phyloP scores from a whole-genome alignment of 1,140 invertebrate species.

The Brachionus asplanchnoidis region DNA sequence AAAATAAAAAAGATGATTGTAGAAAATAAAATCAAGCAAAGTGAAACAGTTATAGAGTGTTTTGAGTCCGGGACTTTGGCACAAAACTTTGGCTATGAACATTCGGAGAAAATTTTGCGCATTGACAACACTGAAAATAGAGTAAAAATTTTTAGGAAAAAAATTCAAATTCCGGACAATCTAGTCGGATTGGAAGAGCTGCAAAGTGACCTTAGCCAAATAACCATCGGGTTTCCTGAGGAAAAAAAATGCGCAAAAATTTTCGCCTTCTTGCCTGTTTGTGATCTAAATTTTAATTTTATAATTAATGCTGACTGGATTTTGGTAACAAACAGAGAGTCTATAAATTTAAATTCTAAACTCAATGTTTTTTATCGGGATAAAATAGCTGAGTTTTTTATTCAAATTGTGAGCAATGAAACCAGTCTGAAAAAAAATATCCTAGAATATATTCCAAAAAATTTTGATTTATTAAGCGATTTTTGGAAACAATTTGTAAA shows the following conservation, averaged over 20 bases:
- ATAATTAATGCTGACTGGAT: not conserved
- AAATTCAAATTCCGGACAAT: not conserved
- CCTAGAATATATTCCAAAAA: not conserved
- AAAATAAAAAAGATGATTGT: slow-evolving; percentile 3
- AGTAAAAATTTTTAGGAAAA: not conserved
- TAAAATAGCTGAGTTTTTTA: slow-evolving; percentile 7
- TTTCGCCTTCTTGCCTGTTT: slow-evolving; percentile 11
- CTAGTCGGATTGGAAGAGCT: not conserved
- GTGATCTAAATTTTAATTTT: slow-evolving; percentile 30
- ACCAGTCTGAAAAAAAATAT: not conserved
- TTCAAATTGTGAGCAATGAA: not conserved
- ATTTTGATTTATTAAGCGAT: not conserved
- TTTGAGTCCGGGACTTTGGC: not conserved
- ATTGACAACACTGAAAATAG: not conserved
- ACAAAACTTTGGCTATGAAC: not conserved
- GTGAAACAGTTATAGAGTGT: not conserved
- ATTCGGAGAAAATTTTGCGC: not conserved
- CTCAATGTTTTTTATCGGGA: not conserved
- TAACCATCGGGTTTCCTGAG: not conserved
- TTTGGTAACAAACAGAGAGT: slow-evolving; percentile 10
- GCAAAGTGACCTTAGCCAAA: not conserved
- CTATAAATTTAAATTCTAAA: not conserved
- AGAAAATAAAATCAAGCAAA: not conserved
- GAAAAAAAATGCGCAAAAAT: not conserved
- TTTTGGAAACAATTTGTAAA: slow-evolving; percentile 14